Base-by-base conservation (phyloP, 92 coral and sea anemone genomes). In the Umimayanthus kanabou region DNA sequence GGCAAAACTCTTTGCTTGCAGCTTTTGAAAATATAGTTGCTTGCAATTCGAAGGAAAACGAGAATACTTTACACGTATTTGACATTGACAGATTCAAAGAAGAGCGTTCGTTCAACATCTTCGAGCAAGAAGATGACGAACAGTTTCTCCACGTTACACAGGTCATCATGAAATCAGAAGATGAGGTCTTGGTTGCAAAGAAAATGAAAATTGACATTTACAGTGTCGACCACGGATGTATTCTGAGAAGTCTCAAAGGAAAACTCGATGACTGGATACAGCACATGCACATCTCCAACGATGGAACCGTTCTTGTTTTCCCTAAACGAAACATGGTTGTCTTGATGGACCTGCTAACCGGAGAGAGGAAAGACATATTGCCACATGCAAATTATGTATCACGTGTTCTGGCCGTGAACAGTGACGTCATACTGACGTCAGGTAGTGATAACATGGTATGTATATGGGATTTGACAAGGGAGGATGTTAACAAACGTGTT, bases 261-360 rank as follows among this genome's bases (percentile, higher is more conserved):
- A 95, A 93, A 73, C 61, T 93, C 15, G 98, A 95, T 55, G 98
- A 95, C 87, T 95, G 98, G 98, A 90, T 95, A 55, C 92, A 91
- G 47, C 80, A 95, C 37, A 77, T 91, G 85, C 87, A 92, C 15
- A 28, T 95, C 82, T 80, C 85, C 43, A 80, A 81, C 47, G 82
- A 89, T 23, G 78, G 79, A 50, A 86, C 79, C 80, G 30, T 88
- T 47, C 58, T 95, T 6, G 92, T 90, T 13, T 95, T 95, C 76
- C 96, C 98, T 4, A 95, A 95, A 73, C 86, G 93, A 43, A 90
- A 93, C 39, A 90, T 82, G 88, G 94, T 95, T 73, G 91, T 92
- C 5, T 45, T 86, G 29, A 30, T 95, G 22, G 93, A 95, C 71
- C 88, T 95, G 15, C 87, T 73, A 20, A 85, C 91, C 53, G 95